Evolutionary conservation across 1,140 invertebrate genomes (phyloP).

Genomic region (Aphelinus atriplicis): DNA sequence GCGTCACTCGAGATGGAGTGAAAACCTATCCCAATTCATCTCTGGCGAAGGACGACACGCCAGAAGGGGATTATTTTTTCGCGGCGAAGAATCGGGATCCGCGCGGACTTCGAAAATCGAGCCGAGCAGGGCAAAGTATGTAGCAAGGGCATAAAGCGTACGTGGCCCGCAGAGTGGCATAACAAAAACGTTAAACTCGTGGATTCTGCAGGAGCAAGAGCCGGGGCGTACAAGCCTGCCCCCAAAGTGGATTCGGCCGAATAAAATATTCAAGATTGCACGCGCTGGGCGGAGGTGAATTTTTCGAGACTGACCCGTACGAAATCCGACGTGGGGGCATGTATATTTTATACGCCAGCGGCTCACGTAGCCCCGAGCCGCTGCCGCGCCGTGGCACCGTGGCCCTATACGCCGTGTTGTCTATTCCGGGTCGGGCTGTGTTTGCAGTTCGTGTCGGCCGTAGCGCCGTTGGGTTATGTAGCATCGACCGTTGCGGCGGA

Average conservation of each 20-base stretch:
- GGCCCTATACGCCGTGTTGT: background rate
- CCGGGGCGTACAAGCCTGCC: too few relatives aligned
- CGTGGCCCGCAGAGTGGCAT: background rate
- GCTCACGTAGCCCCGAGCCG: background rate
- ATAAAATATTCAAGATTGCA: conserved; percentile 34
- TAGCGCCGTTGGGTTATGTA: background rate
- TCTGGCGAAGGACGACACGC: too few relatives aligned
- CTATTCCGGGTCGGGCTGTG: conserved; percentile 12
- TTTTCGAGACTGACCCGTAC: conserved; percentile 8
- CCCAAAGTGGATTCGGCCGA: conserved; percentile 19
- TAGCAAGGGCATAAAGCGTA: too few relatives aligned
- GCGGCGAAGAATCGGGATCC: background rate
- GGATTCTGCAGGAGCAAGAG: conserved; percentile 11
- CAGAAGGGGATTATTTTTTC: too few relatives aligned
- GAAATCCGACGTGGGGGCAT: conserved; percentile 23
- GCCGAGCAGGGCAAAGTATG: background rate
- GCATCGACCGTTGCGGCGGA: background rate
- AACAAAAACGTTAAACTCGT: conserved; percentile 13
- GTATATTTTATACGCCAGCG: conserved; percentile 27
- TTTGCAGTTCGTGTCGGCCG: conserved; percentile 24
- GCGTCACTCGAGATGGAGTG: too few relatives aligned
- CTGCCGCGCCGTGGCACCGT: too few relatives aligned
- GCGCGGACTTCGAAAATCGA: background rate
- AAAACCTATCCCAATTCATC: too few relatives aligned
- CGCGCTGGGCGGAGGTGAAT: conserved; percentile 12